Evolutionary conservation across 2,797 vertebrate species (phyloP).

Genomic region (Mormyrus proboscirostris): DNA sequence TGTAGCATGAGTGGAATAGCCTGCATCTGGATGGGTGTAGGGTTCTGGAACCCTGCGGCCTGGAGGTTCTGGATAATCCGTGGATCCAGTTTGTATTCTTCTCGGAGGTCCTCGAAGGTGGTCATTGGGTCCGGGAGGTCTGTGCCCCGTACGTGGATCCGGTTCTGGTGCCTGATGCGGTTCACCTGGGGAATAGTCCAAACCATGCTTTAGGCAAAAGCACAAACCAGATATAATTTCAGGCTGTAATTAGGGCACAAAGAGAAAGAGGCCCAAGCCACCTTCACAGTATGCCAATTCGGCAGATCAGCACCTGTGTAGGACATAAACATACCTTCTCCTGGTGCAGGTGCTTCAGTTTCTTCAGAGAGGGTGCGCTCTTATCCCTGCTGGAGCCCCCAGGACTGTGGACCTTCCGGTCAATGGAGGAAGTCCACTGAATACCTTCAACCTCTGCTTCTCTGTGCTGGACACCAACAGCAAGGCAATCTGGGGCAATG

Average conservation of each 20-base stretch:
- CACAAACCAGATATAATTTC: background rate
- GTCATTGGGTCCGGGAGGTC: constrained; percentile 83
- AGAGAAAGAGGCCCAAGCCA: background rate
- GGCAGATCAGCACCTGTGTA: background rate
- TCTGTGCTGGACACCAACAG: background rate
- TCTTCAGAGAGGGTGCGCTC: constrained; percentile 64
- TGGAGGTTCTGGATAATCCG: constrained; percentile 74
- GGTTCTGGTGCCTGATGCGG: constrained; percentile 70
- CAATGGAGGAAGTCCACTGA: constrained; percentile 75
- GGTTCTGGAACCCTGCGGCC: constrained; percentile 69
- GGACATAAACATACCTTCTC: constrained; percentile 70
- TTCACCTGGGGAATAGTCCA: constrained; percentile 64
- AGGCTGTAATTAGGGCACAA: background rate
- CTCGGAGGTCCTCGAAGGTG: constrained; percentile 78
- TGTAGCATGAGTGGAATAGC: constrained; percentile 90
- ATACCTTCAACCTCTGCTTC: constrained; percentile 51
- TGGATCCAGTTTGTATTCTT: constrained; percentile 74
- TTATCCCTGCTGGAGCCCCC: constrained; percentile 53
- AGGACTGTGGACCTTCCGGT: constrained; percentile 55
- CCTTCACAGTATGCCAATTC: background rate
- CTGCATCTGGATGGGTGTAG: constrained; percentile 94
- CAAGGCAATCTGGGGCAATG: background rate
- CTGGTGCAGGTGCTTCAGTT: constrained; percentile 74
- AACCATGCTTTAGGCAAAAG: background rate
- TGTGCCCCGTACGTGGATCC: constrained; percentile 78